Evolutionary conservation across 2,888 invertebrate species (phyloP).

Genomic region (Drosophila austrosaltans): DNA sequence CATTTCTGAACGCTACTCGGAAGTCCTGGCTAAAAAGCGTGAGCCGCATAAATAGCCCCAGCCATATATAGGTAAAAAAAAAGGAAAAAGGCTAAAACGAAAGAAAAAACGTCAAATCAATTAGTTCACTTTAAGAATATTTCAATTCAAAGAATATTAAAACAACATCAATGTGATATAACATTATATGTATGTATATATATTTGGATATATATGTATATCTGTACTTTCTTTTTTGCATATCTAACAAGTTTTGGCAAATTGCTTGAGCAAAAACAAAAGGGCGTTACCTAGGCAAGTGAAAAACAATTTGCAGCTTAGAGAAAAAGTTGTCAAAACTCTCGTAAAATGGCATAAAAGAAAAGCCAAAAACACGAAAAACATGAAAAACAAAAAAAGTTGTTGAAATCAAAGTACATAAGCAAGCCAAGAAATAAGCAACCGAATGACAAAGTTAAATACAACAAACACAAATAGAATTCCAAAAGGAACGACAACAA

Average conservation of each 20-base stretch:
- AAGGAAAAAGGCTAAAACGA: slow-evolving; percentile 32
- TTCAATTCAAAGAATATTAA: not conserved
- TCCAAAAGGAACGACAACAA: not conserved
- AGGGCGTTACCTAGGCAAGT: slow-evolving; percentile 10
- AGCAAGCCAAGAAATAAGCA: slow-evolving; percentile 51
- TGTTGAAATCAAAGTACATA: slow-evolving; percentile 65
- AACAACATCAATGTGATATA: not conserved
- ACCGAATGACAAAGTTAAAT: slow-evolving; percentile 58
- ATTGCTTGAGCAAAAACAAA: slow-evolving; percentile 31
- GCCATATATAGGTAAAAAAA: slow-evolving; percentile 16
- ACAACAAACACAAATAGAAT: slow-evolving; percentile 14
- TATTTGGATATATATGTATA: not conserved
- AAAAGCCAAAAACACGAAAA: slow-evolving; percentile 22
- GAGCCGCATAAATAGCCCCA: slow-evolving; percentile 31
- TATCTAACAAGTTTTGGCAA: slow-evolving; percentile 4
- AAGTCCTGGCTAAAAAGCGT: slow-evolving; percentile 44
- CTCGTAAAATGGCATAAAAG: slow-evolving; percentile 33
- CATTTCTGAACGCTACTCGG: slow-evolving; percentile 41
- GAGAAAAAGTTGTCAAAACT: slow-evolving; percentile 32
- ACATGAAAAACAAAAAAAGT: slow-evolving; percentile 36
- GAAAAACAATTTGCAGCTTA: slow-evolving; percentile 37
- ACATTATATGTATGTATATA: not conserved
- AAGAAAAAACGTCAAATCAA: slow-evolving; percentile 4
- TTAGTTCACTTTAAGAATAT: not conserved
- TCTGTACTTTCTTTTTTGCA: not conserved